phyloP scores from a whole-genome alignment of 2,888 invertebrate species.

The Noctua janthe region DNA sequence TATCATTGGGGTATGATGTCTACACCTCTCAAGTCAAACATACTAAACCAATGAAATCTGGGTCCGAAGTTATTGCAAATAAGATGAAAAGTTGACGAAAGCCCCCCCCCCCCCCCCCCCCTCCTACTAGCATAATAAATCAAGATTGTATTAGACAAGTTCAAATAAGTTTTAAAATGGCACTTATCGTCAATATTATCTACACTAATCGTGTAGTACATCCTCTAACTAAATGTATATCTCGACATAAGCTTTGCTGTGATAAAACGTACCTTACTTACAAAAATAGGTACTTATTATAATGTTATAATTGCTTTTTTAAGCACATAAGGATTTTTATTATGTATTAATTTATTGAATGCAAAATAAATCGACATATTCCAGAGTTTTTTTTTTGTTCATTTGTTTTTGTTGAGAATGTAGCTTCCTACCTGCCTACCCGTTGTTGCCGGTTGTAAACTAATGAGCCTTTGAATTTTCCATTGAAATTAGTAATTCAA shows the following conservation, averaged over 20 bases:
- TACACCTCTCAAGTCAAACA: constrained; percentile 96
- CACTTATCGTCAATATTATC: constrained; percentile 55
- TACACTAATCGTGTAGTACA: constrained; percentile 31
- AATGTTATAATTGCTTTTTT: constrained; percentile 43
- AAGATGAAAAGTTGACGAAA: constrained; percentile 50
- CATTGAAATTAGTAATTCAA: background rate
- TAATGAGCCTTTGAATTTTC: background rate
- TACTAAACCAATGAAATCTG: constrained; percentile 73
- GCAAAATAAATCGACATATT: constrained; percentile 43
- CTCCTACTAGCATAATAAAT: constrained; percentile 12
- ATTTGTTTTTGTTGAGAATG: constrained; percentile 2
- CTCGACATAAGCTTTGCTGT: constrained; percentile 76
- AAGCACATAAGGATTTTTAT: constrained; percentile 41
- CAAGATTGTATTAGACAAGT: constrained; percentile 36
- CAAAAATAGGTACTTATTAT: constrained; percentile 55
- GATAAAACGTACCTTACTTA: constrained; percentile 73
- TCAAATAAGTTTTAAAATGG: constrained; percentile 60
- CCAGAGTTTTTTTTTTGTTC: background rate
- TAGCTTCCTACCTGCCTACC: background rate
- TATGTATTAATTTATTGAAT: constrained; percentile 52
- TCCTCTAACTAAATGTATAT: constrained; percentile 23
- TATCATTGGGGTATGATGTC: constrained; percentile 96
- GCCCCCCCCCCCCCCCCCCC: constrained; percentile 3
- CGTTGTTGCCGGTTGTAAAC: background rate
- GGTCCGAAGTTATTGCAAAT: constrained; percentile 57